Conservation (phyloP, 1,140 invertebrate species). For the Drosophila pseudoananassae region DNA sequence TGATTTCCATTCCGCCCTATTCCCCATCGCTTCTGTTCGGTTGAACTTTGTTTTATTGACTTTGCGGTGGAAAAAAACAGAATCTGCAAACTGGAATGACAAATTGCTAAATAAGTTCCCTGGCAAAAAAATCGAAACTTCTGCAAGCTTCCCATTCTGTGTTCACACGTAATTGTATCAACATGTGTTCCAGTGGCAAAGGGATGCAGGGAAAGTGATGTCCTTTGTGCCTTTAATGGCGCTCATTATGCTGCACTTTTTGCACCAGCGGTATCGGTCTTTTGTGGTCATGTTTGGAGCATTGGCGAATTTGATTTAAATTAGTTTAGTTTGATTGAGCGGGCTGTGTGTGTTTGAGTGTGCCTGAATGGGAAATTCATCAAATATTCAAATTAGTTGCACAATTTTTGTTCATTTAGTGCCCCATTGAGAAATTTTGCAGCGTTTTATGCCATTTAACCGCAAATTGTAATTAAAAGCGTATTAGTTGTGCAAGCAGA, state of each 20-base stretch:
- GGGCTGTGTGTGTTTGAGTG: conserved; percentile 5
- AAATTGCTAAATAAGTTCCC: conserved; percentile 63
- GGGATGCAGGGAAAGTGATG: conserved; percentile 4
- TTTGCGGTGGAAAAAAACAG: conserved; percentile 61
- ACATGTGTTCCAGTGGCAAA: conserved; percentile 9
- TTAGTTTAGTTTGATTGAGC: conserved; percentile 65
- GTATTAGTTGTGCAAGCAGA: conserved; percentile 45
- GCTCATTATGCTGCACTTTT: conserved; percentile 60
- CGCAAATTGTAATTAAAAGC: conserved; percentile 65
- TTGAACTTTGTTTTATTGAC: conserved; percentile 67
- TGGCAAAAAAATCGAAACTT: conserved; percentile 32
- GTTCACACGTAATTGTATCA: conserved; percentile 46
- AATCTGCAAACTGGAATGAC: conserved; percentile 53
- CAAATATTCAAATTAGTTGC: conserved; percentile 58
- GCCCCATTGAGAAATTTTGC: conserved; percentile 23
- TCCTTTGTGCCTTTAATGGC: conserved; percentile 54
- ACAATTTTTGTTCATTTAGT: conserved; percentile 32
- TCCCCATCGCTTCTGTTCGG: conserved; percentile 30
- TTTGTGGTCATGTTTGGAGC: conserved; percentile 23
- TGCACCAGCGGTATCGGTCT: conserved; percentile 11
- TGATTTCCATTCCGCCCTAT: conserved; percentile 27
- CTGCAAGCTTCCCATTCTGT: conserved; percentile 3
- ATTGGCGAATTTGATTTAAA: conserved; percentile 62
- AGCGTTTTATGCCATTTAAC: conserved; percentile 46
- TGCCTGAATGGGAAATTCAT: conserved; percentile 28